Conservation (phyloP, 2,888 invertebrate species). For the Agonum fuliginosum region DNA sequence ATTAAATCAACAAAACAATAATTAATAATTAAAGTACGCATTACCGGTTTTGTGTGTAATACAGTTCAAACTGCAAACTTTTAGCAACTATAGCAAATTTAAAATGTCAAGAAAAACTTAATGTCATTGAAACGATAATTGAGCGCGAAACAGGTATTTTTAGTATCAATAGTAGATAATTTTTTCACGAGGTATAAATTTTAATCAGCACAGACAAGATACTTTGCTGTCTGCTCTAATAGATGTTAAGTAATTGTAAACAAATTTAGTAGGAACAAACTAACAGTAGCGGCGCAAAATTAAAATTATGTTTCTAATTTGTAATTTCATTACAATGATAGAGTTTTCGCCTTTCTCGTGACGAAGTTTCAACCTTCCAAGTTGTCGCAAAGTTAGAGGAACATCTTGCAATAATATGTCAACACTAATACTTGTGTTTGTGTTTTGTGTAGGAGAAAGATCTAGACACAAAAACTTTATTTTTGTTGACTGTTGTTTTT, state of each 20-base stretch:
- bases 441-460: background rate
- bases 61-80: too few relatives aligned
- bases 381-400: conserved; percentile 8
- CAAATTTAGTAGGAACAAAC: background rate
- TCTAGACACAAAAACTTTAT: background rate
- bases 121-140: conserved; percentile 30
- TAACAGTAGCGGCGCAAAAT: background rate
- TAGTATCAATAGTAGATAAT: background rate
- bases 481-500: background rate
- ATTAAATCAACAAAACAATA: too few relatives aligned
- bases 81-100: background rate
- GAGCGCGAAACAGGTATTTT: conserved; percentile 5
- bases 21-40: too few relatives aligned
- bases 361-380: conserved; percentile 14
- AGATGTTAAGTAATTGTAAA: background rate
- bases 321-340: background rate
- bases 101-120: conserved; percentile 21
- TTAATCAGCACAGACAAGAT: background rate
- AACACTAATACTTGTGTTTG: background rate
- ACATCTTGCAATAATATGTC: conserved; percentile 1
- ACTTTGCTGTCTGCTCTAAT: background rate
- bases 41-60: background rate
- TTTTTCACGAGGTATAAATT: background rate
- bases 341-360: background rate
- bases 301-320: conserved; percentile 4